Evolutionary conservation across 2,113 vertebrate species (phyloP), one percentile per base, ranked within the genome.

Genomic region (Bubo blakistoni): DNA sequence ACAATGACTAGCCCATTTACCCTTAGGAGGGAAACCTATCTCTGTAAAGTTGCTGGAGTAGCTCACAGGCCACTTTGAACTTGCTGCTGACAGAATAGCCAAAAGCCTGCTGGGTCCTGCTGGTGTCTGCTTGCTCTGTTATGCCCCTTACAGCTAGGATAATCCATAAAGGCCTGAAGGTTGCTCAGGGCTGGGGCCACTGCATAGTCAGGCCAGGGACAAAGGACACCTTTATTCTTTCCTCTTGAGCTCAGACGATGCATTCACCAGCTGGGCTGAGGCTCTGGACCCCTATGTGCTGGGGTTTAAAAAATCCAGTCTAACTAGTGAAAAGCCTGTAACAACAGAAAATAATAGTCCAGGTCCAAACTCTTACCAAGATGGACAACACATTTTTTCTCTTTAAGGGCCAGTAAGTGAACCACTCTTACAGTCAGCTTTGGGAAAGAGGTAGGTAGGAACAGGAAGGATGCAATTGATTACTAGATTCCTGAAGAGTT

Each of bases 401-500:
- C 19, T 76, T 65, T 55, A 86, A 49, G 36, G 59, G 54, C 59
- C 44, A 38, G 44, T 52, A 81, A 30, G 36, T 26, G 16, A 54
- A 87, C 90, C 21, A 74, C 22, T 57, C 19, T 1, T 42, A 44
- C 22, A 59, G 11, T 32, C 1, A 16, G n/a, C 32, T 80, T 83
- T 61, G 24, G 80, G 61, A 96, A 90, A 67, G 76, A 20, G 26
- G 72, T 58, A 78, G 42, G 52, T 13, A 72, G 40, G 40, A 84
- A 62, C 3, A 61, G 51, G 52, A 81, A 93, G 47, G 78, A 96
- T 20, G 8, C 12, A 49, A 91, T 24, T 61, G 55, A 62, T 88
- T 80, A 58, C 42, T 73, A 54, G 42, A 89, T 91, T 90, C 47
- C 52, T 61, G 44, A 94, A 87, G 22, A 67, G 21, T 91, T 86